These are phyloP conservation scores for Bombus affinis DNA, from an alignment of 1,140 invertebrate genomes.

Conservation along the genomic window DNA sequence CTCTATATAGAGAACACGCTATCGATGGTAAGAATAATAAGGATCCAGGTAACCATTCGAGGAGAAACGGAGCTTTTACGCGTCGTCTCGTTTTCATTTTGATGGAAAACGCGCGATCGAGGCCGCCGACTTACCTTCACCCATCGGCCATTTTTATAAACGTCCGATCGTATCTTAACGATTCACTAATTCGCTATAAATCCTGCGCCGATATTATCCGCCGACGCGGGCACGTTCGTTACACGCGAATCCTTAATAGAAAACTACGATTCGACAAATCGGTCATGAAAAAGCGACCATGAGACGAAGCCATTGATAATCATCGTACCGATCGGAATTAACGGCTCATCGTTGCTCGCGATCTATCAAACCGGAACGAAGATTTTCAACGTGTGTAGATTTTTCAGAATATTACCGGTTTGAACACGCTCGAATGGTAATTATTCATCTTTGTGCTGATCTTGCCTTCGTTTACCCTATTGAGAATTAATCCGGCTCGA, in stretches of 20 bases:
- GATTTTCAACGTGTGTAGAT: neutral
- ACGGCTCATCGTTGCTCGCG: conserved; percentile 12
- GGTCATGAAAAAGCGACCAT: neutral
- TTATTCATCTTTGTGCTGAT: neutral
- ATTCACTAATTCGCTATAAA: conserved; percentile 31
- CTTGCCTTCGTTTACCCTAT: neutral
- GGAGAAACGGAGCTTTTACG: neutral
- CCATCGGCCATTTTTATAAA: neutral
- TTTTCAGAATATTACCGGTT: conserved; percentile 12
- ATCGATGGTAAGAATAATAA: neutral
- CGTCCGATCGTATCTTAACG: conserved; percentile 28
- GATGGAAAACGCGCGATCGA: conserved; percentile 15
- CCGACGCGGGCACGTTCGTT: neutral
- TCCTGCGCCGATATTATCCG: conserved; percentile 10
- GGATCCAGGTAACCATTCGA: neutral
- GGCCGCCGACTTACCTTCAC: neutral
- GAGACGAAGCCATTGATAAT: conserved; percentile 41
- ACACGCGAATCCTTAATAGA: conserved; percentile 1
- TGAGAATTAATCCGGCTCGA: neutral
- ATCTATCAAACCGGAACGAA: conserved; percentile 26
- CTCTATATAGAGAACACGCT: neutral
- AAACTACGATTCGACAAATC: conserved; percentile 20
- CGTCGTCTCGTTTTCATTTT: conserved; percentile 32
- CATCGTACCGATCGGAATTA: neutral
- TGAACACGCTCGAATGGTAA: neutral